phyloP scores from a whole-genome alignment of 2,797 vertebrate species.

The Crenichthys baileyi region DNA sequence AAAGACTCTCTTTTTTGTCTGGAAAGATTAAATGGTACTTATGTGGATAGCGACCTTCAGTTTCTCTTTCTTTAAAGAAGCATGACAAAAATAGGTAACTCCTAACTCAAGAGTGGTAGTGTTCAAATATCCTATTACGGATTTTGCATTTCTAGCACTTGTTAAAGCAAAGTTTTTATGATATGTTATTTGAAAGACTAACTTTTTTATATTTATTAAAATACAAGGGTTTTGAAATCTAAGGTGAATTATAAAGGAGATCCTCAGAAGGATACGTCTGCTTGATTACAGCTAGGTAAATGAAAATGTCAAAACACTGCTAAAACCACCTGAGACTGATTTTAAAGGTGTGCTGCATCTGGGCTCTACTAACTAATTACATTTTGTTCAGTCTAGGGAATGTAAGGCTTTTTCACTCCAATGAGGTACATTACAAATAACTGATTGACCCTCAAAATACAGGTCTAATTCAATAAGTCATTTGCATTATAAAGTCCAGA shows the following conservation, averaged over 20 bases:
- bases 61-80: constrained; percentile 57
- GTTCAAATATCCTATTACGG: constrained; percentile 29
- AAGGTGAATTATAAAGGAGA: neutral
- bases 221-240: neutral
- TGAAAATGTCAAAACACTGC: constrained; percentile 6
- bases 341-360: neutral
- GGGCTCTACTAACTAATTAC: neutral
- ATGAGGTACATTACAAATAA: neutral
- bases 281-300: neutral
- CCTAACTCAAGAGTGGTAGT: constrained; percentile 41
- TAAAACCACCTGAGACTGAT: constrained; percentile 4
- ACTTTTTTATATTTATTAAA: neutral
- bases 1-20: constrained; percentile 54
- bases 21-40: constrained; percentile 61
- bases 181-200: neutral
- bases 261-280: neutral
- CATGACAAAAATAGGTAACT: constrained; percentile 53
- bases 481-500: neutral
- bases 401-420: neutral
- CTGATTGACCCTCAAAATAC: too few relatives aligned
- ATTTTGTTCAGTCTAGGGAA: neutral
- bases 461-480: neutral
- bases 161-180: constrained; percentile 17
- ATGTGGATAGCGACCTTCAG: constrained; percentile 43
- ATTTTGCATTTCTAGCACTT: constrained; percentile 19